Conservation (phyloP, 2,888 invertebrate species). For the Dicycla oo region DNA sequence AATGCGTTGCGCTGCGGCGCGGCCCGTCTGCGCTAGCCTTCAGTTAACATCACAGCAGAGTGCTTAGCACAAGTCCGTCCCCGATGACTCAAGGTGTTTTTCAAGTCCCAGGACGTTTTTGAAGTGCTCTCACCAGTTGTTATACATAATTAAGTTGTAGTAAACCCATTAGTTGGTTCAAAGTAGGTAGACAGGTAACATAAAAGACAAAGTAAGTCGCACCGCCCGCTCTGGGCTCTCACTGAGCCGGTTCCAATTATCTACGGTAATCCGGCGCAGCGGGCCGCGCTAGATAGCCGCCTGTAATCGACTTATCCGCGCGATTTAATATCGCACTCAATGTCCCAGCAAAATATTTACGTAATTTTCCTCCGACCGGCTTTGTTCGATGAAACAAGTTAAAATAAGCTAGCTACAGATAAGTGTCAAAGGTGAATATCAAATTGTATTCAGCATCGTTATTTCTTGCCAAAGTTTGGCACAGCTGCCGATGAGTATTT, state of each 20-base stretch:
- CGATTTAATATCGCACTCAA: slow-evolving; percentile 83
- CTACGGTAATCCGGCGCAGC: slow-evolving; percentile 78
- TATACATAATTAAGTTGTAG: slow-evolving; percentile 58
- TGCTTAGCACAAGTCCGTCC: slow-evolving; percentile 21
- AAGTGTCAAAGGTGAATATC: slow-evolving; percentile 44
- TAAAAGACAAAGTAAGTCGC: slow-evolving; percentile 65
- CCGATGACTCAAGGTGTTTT: slow-evolving; percentile 21
- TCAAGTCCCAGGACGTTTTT: slow-evolving; percentile 38
- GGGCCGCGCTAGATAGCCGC: slow-evolving; percentile 75
- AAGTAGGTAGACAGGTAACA: slow-evolving; percentile 56
- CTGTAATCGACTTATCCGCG: slow-evolving; percentile 82
- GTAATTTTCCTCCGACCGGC: slow-evolving; percentile 72
- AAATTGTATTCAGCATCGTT: slow-evolving; percentile 49
- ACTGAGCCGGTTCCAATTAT: slow-evolving; percentile 77
- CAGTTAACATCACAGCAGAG: slow-evolving; percentile 25
- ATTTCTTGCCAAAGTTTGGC: slow-evolving; percentile 43
- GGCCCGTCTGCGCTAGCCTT: not conserved
- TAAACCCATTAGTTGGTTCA: slow-evolving; percentile 62
- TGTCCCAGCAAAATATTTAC: slow-evolving; percentile 82
- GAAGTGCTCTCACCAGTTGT: slow-evolving; percentile 48
- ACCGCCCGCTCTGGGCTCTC: slow-evolving; percentile 62
- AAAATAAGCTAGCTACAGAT: slow-evolving; percentile 47
- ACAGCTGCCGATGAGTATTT: slow-evolving; percentile 43
- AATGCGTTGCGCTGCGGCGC: not conserved
- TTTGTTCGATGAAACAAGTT: slow-evolving; percentile 68